Base-by-base conservation (phyloP, 1,140 invertebrate species). In the Eumeta japonica region DNA sequence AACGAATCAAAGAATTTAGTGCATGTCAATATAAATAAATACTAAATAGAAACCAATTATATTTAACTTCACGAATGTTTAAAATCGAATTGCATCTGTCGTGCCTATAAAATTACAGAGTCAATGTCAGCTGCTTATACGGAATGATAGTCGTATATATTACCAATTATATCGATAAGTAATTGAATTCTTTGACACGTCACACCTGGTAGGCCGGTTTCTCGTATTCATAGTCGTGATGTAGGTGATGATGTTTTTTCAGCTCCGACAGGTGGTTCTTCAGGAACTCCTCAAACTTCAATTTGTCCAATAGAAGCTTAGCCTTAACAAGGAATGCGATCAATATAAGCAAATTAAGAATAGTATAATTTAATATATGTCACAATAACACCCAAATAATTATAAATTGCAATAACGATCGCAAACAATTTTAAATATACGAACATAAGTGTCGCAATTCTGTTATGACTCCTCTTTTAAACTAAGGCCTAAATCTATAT, bases 211-310 rank as follows among this genome's bases (percentile, higher is more conserved):
- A 29, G 5, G 4, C 5, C 0, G 53, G 52, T 38, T 64, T 68
- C 36, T 61, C 59, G 28, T 63, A 61, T 4, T 65, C 52, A 11
- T 16, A 4, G 14, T 17, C 17, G 10, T 39, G 31, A 11, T 48
- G 35, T 9, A 45, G 41, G 19, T 61, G 50, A n/a, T 58, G 52
- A 45, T 62, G 58, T 36, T 58, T 60, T 37, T 60, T 58, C 4
- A 54, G 10, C 0, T 38, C 27, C 3, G 47, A 20, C 35, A 58
- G 27, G 2, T 57, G 53, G 19, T 55, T 55, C 1, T 48, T 41
- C 10, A 68, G 3, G 3, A 73, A 33, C 24, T 73, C 64, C 34
- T 73, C 71, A 3, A 73, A 24, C 39, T 65, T 67, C 1, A 68
- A 30, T 37, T 67, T 71, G 0, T 66, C 67, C 3, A 50, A 39